A percentile compares a stretch with the other conserved stretches of the same genome.
Conservation (phyloP, 2,888 invertebrate species). For the Stictocephala bisonia region DNA sequence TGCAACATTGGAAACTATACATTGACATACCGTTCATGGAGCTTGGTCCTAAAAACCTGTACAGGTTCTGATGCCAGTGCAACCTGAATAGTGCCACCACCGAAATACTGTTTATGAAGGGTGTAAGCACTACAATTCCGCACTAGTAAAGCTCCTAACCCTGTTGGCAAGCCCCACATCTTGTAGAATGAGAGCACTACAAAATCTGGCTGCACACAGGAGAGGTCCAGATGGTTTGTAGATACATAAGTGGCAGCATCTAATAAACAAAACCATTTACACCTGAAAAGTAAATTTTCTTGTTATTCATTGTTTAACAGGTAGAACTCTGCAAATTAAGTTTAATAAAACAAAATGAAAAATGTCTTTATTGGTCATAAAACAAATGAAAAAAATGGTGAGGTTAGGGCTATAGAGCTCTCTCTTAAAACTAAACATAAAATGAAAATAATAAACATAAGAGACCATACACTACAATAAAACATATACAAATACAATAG, state of each 20-base stretch:
- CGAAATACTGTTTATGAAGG: conserved; percentile 82
- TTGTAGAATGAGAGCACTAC: conserved; percentile 95
- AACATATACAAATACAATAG: too few species aligned
- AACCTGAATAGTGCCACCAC: conserved; percentile 94
- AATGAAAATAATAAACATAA: too few species aligned
- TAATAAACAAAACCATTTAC: conserved; percentile 78
- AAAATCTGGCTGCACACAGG: conserved; percentile 83
- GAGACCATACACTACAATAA: too few species aligned
- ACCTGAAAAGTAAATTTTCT: not conserved
- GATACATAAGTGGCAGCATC: conserved; percentile 89
- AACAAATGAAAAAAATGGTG: too few species aligned
- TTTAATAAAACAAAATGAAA: too few species aligned
- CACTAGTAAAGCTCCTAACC: conserved; percentile 89
- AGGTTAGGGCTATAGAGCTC: too few species aligned
- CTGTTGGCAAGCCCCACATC: conserved; percentile 96
- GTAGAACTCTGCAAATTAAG: too few species aligned
- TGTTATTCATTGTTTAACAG: too few species aligned
- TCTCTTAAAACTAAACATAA: too few species aligned
- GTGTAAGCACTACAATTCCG: conserved; percentile 73
- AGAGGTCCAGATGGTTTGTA: conserved; percentile 82
- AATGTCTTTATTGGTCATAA: too few species aligned
- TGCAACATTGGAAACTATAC: conserved; percentile 1
- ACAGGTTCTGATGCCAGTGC: conserved; percentile 78
- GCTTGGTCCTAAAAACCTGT: conserved; percentile 74
- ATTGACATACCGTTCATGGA: conserved; percentile 78